phyloP scores from a whole-genome alignment of 2,113 vertebrate species.

The Tetraodon nigroviridis region DNA sequence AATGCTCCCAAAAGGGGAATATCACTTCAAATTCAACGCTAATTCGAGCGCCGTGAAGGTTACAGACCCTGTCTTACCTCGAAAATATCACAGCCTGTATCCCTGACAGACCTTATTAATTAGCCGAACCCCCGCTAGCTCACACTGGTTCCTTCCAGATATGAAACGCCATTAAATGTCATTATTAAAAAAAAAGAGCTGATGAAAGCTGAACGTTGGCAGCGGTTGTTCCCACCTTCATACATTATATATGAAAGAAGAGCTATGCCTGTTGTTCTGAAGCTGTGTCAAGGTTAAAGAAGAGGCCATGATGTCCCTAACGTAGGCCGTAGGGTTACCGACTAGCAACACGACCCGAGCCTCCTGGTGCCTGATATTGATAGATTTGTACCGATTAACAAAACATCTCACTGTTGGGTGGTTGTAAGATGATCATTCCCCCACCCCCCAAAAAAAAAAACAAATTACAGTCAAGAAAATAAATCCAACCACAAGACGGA shows the following conservation, averaged over 20 bases:
- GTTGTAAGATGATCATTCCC: background rate
- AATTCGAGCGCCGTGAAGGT: slow-evolving; percentile 15
- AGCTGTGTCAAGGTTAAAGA: slow-evolving; percentile 6
- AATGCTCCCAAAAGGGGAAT: background rate
- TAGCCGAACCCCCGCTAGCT: slow-evolving; percentile 11
- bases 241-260: slow-evolving; percentile 49
- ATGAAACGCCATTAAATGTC: slow-evolving; percentile 35
- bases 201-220: slow-evolving; percentile 41
- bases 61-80: slow-evolving; percentile 6
- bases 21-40: slow-evolving; percentile 8
- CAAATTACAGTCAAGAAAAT: background rate
- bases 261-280: slow-evolving; percentile 12
- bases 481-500: slow-evolving; percentile 4
- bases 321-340: background rate
- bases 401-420: background rate
- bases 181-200: slow-evolving; percentile 36
- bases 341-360: background rate
- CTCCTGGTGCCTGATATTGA: slow-evolving; percentile 1
- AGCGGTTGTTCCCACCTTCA: slow-evolving; percentile 17
- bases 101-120: slow-evolving; percentile 29
- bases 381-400: slow-evolving; percentile 35
- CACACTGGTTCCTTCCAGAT: slow-evolving; percentile 6
- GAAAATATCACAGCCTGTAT: slow-evolving; percentile 39
- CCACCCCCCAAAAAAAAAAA: too few species aligned
- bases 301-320: background rate